Conservation (phyloP, 1,140 invertebrate species). For the Camponotus pennsylvanicus region DNA sequence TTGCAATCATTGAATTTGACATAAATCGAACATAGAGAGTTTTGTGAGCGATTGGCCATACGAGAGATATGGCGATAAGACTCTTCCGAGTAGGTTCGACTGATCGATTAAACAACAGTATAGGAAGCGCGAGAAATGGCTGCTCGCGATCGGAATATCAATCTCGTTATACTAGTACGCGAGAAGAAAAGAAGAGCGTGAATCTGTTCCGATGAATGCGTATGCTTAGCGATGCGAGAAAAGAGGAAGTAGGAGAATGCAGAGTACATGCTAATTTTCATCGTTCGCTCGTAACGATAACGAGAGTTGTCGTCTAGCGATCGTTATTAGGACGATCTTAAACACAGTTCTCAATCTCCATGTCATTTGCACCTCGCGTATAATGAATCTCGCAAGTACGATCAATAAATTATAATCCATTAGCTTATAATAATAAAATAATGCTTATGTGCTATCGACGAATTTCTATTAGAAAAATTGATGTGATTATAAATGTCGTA, state of each 20-base stretch:
- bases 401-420: background rate
- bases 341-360: background rate
- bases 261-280: conserved; percentile 81
- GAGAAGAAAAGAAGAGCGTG: conserved; percentile 35
- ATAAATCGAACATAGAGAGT: background rate
- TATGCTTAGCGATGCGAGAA: conserved; percentile 78
- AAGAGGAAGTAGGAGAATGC: conserved; percentile 77
- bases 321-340: conserved; percentile 10
- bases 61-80: conserved; percentile 14
- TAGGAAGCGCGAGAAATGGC: background rate
- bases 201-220: conserved; percentile 76
- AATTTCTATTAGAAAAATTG: too few relatives aligned
- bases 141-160: background rate
- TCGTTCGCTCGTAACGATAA: conserved; percentile 76
- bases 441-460: background rate
- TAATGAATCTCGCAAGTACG: background rate
- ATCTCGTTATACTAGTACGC: conserved; percentile 19
- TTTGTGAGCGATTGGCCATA: background rate
- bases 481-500: too few relatives aligned
- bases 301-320: conserved; percentile 74
- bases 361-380: background rate
- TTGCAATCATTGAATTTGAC: conserved; percentile 29
- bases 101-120: conserved; percentile 25
- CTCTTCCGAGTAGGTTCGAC: background rate
- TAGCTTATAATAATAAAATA: background rate